A percentile compares a stretch with the other conserved stretches of the same genome.
Conservation (phyloP, 2,888 invertebrate genomes). For the Pheosia tremula region DNA sequence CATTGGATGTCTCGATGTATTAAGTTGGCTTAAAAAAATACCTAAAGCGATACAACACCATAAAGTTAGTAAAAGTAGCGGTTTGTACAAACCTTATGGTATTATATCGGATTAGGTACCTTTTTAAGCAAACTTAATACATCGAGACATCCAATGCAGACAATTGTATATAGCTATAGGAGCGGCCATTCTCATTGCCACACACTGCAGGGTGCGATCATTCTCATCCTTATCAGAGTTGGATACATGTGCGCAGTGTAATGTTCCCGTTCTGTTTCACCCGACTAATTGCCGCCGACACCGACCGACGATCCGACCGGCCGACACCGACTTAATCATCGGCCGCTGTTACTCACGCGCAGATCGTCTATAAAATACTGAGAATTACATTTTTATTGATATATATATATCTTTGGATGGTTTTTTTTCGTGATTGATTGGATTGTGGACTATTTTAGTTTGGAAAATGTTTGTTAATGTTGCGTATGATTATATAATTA, state of each 20-base stretch:
- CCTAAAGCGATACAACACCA: too few relatives aligned
- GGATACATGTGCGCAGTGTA: conserved; percentile 80
- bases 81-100: too few relatives aligned
- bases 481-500: background rate
- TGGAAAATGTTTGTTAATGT: background rate
- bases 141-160: too few relatives aligned
- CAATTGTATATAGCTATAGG: too few relatives aligned
- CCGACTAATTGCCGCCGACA: conserved; percentile 70
- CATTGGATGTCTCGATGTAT: too few relatives aligned
- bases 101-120: too few relatives aligned
- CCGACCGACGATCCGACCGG: conserved; percentile 21
- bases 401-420: conserved; percentile 11
- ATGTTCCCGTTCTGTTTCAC: conserved; percentile 73
- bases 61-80: too few relatives aligned
- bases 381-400: conserved; percentile 7
- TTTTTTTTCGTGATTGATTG: conserved; percentile 10
- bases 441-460: background rate
- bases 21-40: too few relatives aligned
- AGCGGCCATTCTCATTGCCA: conserved; percentile 30
- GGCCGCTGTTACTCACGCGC: conserved; percentile 7
- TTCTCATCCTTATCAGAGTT: conserved; percentile 77
- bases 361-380: conserved; percentile 4
- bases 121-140: too few relatives aligned
- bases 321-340: conserved; percentile 22
- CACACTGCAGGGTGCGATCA: conserved; percentile 57